A percentile compares a stretch with the other conserved stretches of the same genome.
phyloP scores from a whole-genome alignment of 2,797 vertebrate genomes.

The Notolabrus celidotus region DNA sequence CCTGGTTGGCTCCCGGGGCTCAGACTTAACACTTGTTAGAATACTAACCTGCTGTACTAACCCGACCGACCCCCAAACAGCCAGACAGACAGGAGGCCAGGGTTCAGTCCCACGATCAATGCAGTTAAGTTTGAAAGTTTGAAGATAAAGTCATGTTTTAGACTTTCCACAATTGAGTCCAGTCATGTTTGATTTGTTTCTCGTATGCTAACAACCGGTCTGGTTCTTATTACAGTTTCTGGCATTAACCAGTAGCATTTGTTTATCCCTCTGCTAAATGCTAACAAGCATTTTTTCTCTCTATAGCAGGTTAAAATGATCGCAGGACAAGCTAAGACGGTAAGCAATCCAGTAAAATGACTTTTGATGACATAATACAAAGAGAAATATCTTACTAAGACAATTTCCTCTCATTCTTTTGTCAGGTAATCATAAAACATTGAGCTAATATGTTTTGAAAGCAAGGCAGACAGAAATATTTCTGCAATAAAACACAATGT shows the following conservation, averaged over 20 bases:
- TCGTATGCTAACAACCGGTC: conserved; percentile 23
- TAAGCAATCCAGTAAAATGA: conserved; percentile 33
- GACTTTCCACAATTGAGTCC: background rate
- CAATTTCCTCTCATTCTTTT: background rate
- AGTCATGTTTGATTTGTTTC: conserved; percentile 28
- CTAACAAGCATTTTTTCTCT: conserved; percentile 39
- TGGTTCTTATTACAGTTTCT: conserved; percentile 46
- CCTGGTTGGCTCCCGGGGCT: conserved; percentile 52
- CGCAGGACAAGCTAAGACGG: conserved; percentile 42
- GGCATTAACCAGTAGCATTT: conserved; percentile 12
- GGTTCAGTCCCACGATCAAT: conserved; percentile 15
- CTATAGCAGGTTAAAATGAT: conserved; percentile 74
- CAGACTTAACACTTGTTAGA: conserved; percentile 39
- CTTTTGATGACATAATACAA: background rate
- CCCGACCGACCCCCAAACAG: background rate
- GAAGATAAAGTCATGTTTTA: conserved; percentile 8
- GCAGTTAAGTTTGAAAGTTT: conserved; percentile 37
- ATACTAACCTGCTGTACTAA: conserved; percentile 46
- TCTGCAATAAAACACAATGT: background rate
- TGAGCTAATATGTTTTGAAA: background rate
- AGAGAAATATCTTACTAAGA: background rate
- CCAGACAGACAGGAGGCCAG: conserved; percentile 28
- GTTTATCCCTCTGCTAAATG: background rate
- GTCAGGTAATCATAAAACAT: background rate
- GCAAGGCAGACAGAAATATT: background rate